Evolutionary conservation across 1,140 invertebrate genomes (phyloP), one percentile per base, ranked within the genome.

Genomic region (Drosophila orena): DNA sequence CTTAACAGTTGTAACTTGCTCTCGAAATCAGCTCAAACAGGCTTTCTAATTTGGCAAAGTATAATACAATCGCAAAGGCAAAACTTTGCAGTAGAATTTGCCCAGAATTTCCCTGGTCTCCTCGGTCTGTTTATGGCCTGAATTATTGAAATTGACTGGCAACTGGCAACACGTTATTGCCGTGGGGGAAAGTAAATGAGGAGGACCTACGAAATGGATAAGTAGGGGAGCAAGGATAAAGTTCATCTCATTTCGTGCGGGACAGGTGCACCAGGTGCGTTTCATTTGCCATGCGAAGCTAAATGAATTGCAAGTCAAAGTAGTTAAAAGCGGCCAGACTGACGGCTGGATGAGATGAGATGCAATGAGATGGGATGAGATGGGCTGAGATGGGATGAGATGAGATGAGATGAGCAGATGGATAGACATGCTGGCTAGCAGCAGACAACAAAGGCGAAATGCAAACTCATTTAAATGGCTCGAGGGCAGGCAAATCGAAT

Each of bases 231-330:
- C 4, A 22, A n/a, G 38, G 15, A 46, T n/a, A 34, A 27, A 35
- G 20, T 56, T 57, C 49, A 52, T 52, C 24, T 42, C 54, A 58
- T 61, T 27, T 58, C 12, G 27, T 5, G 10, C 17, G 40, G 66
- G 50, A 49, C 50, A 70, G 42, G 64, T 76, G 72, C 50, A 57
- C 15, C 76, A 79, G 77, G 77, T 81, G 78, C 59, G 71, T 79
- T 84, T 60, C 76, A 83, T 79, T 77, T 77, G 81, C 72, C 56
- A 70, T 77, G 81, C 64, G 72, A 65, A 66, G 59, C 81, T 74
- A 85, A 85, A 85, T 85, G 81, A 88, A 88, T 85, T 85, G 78
- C 78, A 81, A 77, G 78, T 81, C 83, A 85, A 85, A 88, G 83
- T 81, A 85, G 81, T 85, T 85, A 75, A 76, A 58, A 42, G 43